Conservation (phyloP, 2,113 vertebrate genomes). For the Cardinalis cardinalis region DNA sequence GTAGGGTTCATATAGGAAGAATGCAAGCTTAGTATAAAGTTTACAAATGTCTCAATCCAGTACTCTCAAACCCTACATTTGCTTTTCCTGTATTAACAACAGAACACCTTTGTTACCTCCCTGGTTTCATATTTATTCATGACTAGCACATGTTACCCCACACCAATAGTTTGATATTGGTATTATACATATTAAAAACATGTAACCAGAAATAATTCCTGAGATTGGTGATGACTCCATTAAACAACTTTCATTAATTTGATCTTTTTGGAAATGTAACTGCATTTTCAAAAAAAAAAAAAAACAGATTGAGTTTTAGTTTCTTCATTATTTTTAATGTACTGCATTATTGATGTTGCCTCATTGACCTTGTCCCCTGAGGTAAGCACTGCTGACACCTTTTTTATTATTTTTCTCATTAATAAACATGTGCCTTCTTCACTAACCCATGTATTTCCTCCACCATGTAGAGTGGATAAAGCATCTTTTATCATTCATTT, state of each 20-base stretch:
- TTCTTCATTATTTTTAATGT: neutral
- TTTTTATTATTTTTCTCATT: slow-evolving; percentile 50
- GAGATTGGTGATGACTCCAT: neutral
- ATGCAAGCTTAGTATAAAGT: neutral
- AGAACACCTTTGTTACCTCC: neutral
- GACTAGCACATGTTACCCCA: neutral
- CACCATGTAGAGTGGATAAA: neutral
- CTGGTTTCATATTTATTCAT: neutral
- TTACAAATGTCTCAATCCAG: neutral
- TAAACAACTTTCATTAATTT: neutral
- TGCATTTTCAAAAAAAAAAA: neutral
- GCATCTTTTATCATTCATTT: neutral
- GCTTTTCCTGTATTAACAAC: neutral
- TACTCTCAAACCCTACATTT: neutral
- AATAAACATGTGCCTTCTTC: slow-evolving; percentile 21
- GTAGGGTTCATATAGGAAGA: neutral
- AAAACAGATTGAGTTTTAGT: neutral
- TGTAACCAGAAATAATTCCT: neutral
- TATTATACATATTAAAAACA: neutral
- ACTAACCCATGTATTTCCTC: neutral
- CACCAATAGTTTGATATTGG: neutral
- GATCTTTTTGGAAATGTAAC: neutral
- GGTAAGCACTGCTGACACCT: slow-evolving; percentile 10
- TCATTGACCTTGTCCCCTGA: slow-evolving; percentile 19
- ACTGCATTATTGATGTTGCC: slow-evolving; percentile 16